phyloP scores from a whole-genome alignment of 2,888 invertebrate genomes.

The Epistrophella euchroma region DNA sequence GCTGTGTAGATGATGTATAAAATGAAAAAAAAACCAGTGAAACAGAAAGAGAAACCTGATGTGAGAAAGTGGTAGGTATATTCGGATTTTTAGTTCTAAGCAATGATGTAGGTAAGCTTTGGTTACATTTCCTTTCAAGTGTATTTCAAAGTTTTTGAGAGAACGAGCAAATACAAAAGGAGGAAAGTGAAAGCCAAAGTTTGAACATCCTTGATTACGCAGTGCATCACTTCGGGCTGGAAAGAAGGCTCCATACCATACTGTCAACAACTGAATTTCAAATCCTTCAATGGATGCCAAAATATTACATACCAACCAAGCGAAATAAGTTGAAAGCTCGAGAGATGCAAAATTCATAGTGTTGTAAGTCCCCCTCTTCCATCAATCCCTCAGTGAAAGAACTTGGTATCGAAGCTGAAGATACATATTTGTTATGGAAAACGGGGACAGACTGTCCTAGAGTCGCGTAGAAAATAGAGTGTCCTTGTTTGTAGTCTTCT shows the following conservation, averaged over 20 bases:
- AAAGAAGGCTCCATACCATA: not conserved
- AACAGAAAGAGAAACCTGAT: not conserved
- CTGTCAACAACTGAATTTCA: not conserved
- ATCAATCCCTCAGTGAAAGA: not conserved
- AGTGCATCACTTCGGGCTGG: constrained; percentile 27
- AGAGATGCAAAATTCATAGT: constrained; percentile 23
- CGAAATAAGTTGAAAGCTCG: constrained; percentile 15
- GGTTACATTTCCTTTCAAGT: constrained; percentile 57
- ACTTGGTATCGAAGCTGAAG: not conserved
- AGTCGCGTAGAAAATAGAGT: constrained; percentile 42
- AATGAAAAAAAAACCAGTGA: not conserved
- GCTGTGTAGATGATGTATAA: not conserved
- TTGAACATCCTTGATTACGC: constrained; percentile 71
- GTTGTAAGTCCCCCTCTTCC: not conserved
- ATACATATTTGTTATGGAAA: constrained; percentile 24
- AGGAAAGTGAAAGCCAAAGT: constrained; percentile 36
- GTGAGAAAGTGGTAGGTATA: not conserved
- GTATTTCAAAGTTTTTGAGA: constrained; percentile 22
- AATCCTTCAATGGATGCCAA: constrained; percentile 41
- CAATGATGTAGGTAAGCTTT: constrained; percentile 39
- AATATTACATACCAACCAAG: constrained; percentile 39
- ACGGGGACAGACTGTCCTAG: constrained; percentile 39
- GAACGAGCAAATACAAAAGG: constrained; percentile 6
- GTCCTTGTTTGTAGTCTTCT: constrained; percentile 35
- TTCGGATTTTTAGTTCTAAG: constrained; percentile 19